These are phyloP conservation scores for Pilophorus perplexus DNA, from an alignment of 2,888 invertebrate species.

Conservation along the genomic window DNA sequence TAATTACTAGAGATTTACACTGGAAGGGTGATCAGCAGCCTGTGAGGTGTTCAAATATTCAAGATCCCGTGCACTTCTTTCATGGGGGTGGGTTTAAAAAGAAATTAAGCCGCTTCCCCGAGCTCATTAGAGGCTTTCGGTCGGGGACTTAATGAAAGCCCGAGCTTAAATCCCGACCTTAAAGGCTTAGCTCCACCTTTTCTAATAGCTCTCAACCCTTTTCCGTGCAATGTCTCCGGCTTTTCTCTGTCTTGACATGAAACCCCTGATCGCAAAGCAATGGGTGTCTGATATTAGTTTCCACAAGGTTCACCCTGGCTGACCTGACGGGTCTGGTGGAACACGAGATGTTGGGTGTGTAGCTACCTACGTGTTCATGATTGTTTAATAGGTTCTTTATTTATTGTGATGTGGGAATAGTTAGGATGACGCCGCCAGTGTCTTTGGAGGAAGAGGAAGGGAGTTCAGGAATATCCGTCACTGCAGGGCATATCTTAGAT, in stretches of 20 bases:
- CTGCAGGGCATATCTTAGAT: too few relatives aligned
- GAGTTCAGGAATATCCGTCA: too few relatives aligned
- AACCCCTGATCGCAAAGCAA: too few relatives aligned
- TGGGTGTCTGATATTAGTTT: too few relatives aligned
- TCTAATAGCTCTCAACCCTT: slow-evolving; percentile 5
- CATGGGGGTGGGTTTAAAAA: slow-evolving; percentile 33
- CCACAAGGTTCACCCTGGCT: too few relatives aligned
- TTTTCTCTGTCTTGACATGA: background rate
- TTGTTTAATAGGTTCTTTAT: too few relatives aligned
- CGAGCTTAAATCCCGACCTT: slow-evolving; percentile 28
- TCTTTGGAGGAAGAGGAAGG: too few relatives aligned
- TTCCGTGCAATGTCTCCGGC: background rate
- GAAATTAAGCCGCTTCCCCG: slow-evolving; percentile 36
- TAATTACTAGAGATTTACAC: slow-evolving; percentile 16
- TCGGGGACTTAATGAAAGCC: slow-evolving; percentile 35
- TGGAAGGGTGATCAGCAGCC: slow-evolving; percentile 6
- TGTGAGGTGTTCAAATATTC: slow-evolving; percentile 34
- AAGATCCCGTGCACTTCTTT: slow-evolving; percentile 22
- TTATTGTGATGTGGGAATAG: too few relatives aligned
- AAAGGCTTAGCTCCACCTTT: slow-evolving; percentile 31
- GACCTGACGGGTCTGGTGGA: too few relatives aligned
- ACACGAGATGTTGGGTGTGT: too few relatives aligned
- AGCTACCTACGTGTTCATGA: too few relatives aligned
- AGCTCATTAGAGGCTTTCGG: slow-evolving; percentile 33
- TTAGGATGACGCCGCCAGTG: too few relatives aligned